Conservation (phyloP, 2,888 invertebrate genomes). For the Cosmopolites sordidus region DNA sequence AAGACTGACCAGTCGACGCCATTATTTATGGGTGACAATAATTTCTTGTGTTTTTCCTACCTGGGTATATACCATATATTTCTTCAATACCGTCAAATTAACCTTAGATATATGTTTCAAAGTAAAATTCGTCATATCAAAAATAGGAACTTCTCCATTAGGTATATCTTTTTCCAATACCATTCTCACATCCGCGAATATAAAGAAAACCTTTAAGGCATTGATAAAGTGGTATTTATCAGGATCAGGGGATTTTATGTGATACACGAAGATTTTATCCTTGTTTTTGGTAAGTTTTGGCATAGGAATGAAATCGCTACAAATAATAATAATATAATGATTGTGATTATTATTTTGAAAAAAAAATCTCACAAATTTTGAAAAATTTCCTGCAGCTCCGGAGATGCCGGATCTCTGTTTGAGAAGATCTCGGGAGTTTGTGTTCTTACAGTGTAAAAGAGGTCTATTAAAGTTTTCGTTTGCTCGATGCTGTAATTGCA, state of each 20-base stretch:
- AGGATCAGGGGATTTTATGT: constrained; percentile 58
- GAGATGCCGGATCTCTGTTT: constrained; percentile 55
- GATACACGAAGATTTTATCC: constrained; percentile 63
- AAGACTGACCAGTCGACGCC: no score
- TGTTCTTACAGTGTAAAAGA: constrained; percentile 55
- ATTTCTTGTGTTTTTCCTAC: no score
- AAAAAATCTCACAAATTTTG: constrained; percentile 51
- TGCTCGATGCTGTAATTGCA: constrained; percentile 56
- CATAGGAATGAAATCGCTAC: constrained; percentile 65
- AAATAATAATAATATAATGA: constrained; percentile 35
- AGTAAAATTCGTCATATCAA: constrained; percentile 63
- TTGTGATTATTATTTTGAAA: no score
- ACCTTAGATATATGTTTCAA: constrained; percentile 62
- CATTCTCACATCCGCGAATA: constrained; percentile 66
- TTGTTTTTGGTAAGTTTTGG: constrained; percentile 64
- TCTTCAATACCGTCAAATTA: constrained; percentile 58
- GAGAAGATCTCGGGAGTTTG: constrained; percentile 60
- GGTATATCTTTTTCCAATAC: constrained; percentile 55
- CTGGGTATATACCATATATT: constrained; percentile 70
- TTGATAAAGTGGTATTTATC: constrained; percentile 64
- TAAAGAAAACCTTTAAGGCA: constrained; percentile 66
- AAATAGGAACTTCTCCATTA: constrained; percentile 67
- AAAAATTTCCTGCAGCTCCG: constrained; percentile 53
- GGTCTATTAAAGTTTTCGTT: constrained; percentile 50
- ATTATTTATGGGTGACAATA: no score